A percentile compares a stretch with the other conserved stretches of the same genome.
Conservation (phyloP, 2,113 vertebrate genomes). For the Toxostoma redivivum region DNA sequence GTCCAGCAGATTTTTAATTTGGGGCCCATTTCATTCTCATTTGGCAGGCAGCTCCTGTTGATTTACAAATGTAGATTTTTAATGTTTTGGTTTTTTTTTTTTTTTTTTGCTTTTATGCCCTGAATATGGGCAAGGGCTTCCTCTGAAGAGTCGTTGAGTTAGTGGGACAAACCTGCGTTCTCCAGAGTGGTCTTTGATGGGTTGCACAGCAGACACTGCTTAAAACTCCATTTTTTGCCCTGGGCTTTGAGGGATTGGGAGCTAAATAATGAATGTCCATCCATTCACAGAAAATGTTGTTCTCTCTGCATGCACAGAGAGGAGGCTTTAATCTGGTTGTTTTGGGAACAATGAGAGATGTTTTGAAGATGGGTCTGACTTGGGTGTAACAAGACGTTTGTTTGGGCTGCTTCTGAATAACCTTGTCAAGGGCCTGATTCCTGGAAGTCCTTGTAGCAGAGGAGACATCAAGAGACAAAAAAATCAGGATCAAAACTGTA, state of each 20-base stretch:
- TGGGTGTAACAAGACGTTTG: neutral
- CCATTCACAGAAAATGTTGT: conserved; percentile 22
- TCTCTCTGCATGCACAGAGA: neutral
- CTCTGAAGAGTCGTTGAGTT: neutral
- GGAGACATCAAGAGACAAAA: neutral
- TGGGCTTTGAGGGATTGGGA: conserved; percentile 28
- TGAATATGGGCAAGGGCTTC: neutral
- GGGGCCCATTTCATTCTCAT: neutral
- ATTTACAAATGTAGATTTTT: neutral
- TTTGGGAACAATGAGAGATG: conserved; percentile 26
- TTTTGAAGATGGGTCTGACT: neutral
- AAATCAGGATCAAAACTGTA: neutral
- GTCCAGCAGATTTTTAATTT: conserved; percentile 19
- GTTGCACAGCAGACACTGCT: neutral
- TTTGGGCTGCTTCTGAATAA: neutral
- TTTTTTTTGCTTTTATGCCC: neutral
- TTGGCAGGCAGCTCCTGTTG: conserved; percentile 6
- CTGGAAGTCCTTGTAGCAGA: neutral
- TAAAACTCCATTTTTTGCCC: conserved; percentile 41
- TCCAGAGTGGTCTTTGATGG: neutral
- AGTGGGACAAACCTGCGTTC: neutral
- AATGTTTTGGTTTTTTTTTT: too few species aligned
- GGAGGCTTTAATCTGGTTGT: neutral
- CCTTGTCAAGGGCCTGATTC: neutral
- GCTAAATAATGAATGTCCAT: conserved; percentile 3